phyloP scores from a whole-genome alignment of 2,113 vertebrate species.

The Centropus bengalensis region DNA sequence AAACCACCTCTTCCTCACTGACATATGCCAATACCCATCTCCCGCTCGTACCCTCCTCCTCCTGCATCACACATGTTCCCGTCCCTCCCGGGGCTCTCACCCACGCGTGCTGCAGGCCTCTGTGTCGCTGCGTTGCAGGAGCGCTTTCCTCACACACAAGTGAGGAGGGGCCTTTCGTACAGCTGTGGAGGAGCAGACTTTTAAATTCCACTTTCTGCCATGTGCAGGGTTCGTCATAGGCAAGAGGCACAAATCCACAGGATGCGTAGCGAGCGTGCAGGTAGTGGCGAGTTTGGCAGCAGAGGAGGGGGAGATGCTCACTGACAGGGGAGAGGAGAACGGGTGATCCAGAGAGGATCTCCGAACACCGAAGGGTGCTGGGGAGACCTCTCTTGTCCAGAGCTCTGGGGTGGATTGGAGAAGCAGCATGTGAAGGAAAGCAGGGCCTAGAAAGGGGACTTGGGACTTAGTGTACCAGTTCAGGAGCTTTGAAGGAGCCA shows the following conservation, averaged over 20 bases:
- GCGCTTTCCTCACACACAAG: background rate
- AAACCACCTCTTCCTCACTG: constrained; percentile 61
- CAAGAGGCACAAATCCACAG: constrained; percentile 6
- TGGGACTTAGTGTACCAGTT: background rate
- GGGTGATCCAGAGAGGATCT: background rate
- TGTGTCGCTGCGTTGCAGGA: constrained; percentile 3
- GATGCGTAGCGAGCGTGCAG: constrained; percentile 31
- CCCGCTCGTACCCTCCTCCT: constrained; percentile 30
- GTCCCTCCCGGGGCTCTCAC: background rate
- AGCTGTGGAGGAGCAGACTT: constrained; percentile 25
- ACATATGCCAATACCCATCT: constrained; percentile 56
- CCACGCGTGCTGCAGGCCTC: constrained; percentile 3
- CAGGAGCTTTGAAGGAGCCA: background rate
- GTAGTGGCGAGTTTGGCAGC: constrained; percentile 34
- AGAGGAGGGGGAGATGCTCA: background rate
- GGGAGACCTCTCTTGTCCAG: background rate
- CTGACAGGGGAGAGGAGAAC: background rate
- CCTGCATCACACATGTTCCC: constrained; percentile 42
- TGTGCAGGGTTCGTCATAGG: background rate
- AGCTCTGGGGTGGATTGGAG: background rate
- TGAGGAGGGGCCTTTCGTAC: background rate
- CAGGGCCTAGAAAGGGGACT: background rate
- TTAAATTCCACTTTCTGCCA: background rate
- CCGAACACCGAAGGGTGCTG: background rate
- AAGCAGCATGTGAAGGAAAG: background rate